Conservation (phyloP, 2,113 vertebrate genomes). For the Paramisgurnus dabryanus region DNA sequence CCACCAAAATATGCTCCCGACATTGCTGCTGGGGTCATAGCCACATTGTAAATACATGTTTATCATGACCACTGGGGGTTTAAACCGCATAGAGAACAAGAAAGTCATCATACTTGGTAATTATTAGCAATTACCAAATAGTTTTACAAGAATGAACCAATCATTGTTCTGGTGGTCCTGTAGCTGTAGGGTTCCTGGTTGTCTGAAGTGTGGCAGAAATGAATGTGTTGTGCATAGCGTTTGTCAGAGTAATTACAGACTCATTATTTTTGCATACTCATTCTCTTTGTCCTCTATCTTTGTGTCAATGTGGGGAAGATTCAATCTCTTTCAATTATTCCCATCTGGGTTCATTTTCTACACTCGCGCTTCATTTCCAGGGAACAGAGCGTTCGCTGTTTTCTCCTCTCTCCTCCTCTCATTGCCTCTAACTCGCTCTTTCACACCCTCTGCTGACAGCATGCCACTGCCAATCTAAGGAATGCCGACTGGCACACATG, state of each 20-base stretch:
- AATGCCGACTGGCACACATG: slow-evolving; percentile 17
- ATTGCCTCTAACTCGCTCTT: slow-evolving; percentile 21
- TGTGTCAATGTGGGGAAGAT: slow-evolving; percentile 29
- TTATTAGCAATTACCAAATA: slow-evolving; percentile 28
- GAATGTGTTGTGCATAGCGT: not conserved
- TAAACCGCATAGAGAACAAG: slow-evolving; percentile 13
- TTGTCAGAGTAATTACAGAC: slow-evolving; percentile 2
- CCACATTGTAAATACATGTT: slow-evolving; percentile 9
- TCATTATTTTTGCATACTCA: slow-evolving; percentile 1
- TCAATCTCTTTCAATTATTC: slow-evolving; percentile 57
- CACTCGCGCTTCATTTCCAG: slow-evolving; percentile 52
- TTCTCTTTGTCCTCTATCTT: slow-evolving; percentile 8
- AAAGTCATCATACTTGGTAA: not conserved
- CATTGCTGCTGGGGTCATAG: not conserved
- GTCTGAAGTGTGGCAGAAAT: slow-evolving; percentile 20
- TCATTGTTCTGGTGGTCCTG: not conserved
- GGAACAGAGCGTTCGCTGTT: slow-evolving; percentile 44
- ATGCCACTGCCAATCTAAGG: slow-evolving; percentile 5
- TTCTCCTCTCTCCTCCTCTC: slow-evolving; percentile 16
- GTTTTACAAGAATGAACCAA: slow-evolving; percentile 2
- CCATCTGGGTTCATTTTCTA: slow-evolving; percentile 54
- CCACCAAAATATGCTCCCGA: slow-evolving; percentile 33
- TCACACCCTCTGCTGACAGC: slow-evolving; percentile 45
- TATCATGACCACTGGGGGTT: not conserved
- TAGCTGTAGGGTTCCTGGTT: not conserved